A percentile compares a stretch with the other conserved stretches of the same genome.
Conservation (phyloP, 2,888 invertebrate genomes). For the Cancer borealis region DNA sequence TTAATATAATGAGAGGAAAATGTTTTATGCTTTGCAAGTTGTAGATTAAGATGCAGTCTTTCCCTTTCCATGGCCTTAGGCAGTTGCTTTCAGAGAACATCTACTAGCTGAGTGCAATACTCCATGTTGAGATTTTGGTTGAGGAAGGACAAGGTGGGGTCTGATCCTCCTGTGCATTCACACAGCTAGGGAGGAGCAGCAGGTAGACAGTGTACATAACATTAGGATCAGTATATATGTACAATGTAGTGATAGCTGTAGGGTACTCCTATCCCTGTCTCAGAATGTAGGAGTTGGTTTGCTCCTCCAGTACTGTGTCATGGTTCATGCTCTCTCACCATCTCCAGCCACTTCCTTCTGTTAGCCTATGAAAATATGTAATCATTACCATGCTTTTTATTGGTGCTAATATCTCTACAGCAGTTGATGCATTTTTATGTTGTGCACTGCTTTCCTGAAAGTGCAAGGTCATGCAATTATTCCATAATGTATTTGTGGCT, state of each 20-base stretch:
- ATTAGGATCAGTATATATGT: neutral
- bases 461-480: neutral
- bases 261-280: neutral
- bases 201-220: slow-evolving; percentile 27
- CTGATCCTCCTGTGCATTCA: neutral
- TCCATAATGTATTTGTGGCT: neutral
- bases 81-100: neutral
- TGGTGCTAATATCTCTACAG: neutral
- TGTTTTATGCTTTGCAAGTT: neutral
- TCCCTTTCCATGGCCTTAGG: neutral
- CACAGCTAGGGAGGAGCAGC: slow-evolving; percentile 21
- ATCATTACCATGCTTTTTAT: neutral
- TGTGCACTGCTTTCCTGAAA: neutral
- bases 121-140: slow-evolving; percentile 15
- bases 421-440: neutral
- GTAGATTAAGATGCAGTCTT: neutral
- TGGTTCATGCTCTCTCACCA: slow-evolving; percentile 29
- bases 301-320: slow-evolving; percentile 39
- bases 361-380: neutral
- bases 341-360: neutral
- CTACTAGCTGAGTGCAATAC: neutral
- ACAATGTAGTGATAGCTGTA: slow-evolving; percentile 46
- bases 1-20: neutral
- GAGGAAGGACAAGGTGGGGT: slow-evolving; percentile 32
- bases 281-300: neutral